Base-by-base conservation (phyloP, 1,140 invertebrate genomes). In the Halictus rubicundus region DNA sequence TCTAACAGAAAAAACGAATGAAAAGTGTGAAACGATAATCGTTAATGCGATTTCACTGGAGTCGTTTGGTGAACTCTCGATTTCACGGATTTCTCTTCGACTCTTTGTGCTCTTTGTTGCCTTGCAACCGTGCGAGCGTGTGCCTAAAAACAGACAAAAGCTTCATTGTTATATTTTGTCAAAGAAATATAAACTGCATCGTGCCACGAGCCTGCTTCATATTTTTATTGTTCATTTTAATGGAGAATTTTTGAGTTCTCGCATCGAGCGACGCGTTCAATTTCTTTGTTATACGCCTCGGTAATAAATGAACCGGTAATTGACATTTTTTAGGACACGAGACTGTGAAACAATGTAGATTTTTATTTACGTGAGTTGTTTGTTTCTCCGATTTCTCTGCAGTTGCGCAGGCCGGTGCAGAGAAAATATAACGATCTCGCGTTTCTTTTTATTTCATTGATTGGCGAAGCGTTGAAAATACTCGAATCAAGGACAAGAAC, bases 401-500 rank as follows among this genome's bases (percentile, higher is more conserved):
- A 9, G 54, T 57, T 25, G 57, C 23, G 57, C 1, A 12, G 23
- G 2, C 3, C 23, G 23, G 7, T 25, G 21, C 57, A 25, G 23
- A 25, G 10, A 59, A 59, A 25, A 25, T 59, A 14, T 25, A 59
- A 59, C 57, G 23, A 25, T 12, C 14, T 14, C 7, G 25, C 7
- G 14, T 32, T 61, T 27, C 25, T 61, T 61, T 61, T 32, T 14
- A 61, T 61, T 61, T 14, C 16, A 27, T 61, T 27, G 60, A 61
- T 27, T 59, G 25, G 25, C 25, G 60, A 32, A 27, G 14, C 60
- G 60, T 61, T 61, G 60, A 61, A 61, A 61, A 61, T 32, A 19
- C 25, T 61, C 25, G 60, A 61, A 32, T 32, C 60, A 61, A 61
- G 60, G 60, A 61, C 60, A 27, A 27, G 25, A 61, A 57, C 54